Base-by-base conservation (phyloP, 2,888 invertebrate species). In the Aproaerema taeniolella region DNA sequence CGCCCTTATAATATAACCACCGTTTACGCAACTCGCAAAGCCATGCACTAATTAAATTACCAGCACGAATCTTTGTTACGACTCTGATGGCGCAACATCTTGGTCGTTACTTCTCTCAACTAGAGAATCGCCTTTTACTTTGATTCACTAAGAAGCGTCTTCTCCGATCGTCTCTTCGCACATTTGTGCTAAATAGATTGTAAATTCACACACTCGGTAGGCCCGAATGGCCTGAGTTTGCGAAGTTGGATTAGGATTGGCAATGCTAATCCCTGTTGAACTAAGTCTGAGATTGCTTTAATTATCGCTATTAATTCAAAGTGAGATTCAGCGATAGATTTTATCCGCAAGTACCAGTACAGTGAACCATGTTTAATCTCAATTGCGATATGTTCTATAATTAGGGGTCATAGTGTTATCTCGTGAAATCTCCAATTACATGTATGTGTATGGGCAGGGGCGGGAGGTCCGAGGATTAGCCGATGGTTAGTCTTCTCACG, bases 381-480 rank as follows among this genome's bases (percentile, higher is more conserved):
- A 14, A 14, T 12, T 20, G 39, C 33, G 2, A 8, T 20, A 29
- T 10, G 25, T 40, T 63, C 61, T 66, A 73, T 72, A 76, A 79
- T 76, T 69, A 72, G 65, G 67, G 71, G 71, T 65, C 64, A 68
- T 69, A 68, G 80, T 77, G 81, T 71, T 83, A 85, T 83, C 82
- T 81, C 71, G 83, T 70, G 74, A 82, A 81, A 85, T 80, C 80
- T 81, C 75, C 73, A 79, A 82, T 82, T 79, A 79, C 67, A 66
- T 59, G 62, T 57, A 59, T 60, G 59, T 57, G 59, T 68, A 64
- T 46, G 45, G 42, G 50, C 45, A 49, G 54, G 53, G 54, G 50
- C 50, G 56, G 53, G 60, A 57, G 65, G 61, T 58, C 59, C 60
- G 55, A 53, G 71, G 75, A 75, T 79, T 70, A 73, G 70, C 59